phyloP scores from a whole-genome alignment of 1,140 invertebrate genomes.

The Odontomachus brunneus region DNA sequence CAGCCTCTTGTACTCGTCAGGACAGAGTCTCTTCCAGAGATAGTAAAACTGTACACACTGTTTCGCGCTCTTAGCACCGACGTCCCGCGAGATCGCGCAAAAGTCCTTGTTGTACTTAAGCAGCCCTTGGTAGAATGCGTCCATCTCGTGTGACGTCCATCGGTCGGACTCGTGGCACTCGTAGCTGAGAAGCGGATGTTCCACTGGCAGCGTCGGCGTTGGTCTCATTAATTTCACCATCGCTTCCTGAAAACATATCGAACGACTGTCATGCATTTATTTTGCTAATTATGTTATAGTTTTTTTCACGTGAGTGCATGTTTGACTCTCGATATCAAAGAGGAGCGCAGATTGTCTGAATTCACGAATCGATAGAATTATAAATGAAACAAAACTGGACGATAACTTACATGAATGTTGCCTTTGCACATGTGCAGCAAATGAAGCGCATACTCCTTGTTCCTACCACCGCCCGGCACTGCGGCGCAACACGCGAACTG shows the following conservation, averaged over 20 bases:
- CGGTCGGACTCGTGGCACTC: slow-evolving; percentile 91
- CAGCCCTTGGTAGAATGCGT: slow-evolving; percentile 94
- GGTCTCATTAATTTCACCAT: slow-evolving; percentile 93
- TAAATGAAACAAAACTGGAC: too few species aligned
- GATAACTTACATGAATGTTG: slow-evolving; percentile 91
- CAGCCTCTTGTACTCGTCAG: slow-evolving; percentile 92
- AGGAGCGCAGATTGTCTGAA: too few species aligned
- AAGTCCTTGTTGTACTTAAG: slow-evolving; percentile 98
- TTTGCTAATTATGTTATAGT: too few species aligned
- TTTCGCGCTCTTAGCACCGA: slow-evolving; percentile 94
- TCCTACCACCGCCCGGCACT: slow-evolving; percentile 95
- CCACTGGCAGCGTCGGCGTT: slow-evolving; percentile 89
- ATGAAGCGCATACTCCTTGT: slow-evolving; percentile 97
- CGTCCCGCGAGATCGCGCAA: slow-evolving; percentile 93
- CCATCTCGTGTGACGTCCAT: slow-evolving; percentile 95
- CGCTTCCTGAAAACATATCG: slow-evolving; percentile 87
- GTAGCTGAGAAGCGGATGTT: slow-evolving; percentile 91
- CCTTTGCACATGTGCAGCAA: slow-evolving; percentile 94
- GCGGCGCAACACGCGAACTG: slow-evolving; percentile 97
- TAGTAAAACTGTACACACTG: slow-evolving; percentile 99
- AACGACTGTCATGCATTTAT: slow-evolving; percentile 68
- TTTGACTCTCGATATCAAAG: too few species aligned
- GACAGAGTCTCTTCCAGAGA: slow-evolving; percentile 98
- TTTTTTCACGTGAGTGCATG: too few species aligned
- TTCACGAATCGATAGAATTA: too few species aligned